Percentiles rank a stretch among this genome's conserved stretches.
phyloP scores from a whole-genome alignment of 1,140 invertebrate species.

The Pararge aegeria region DNA sequence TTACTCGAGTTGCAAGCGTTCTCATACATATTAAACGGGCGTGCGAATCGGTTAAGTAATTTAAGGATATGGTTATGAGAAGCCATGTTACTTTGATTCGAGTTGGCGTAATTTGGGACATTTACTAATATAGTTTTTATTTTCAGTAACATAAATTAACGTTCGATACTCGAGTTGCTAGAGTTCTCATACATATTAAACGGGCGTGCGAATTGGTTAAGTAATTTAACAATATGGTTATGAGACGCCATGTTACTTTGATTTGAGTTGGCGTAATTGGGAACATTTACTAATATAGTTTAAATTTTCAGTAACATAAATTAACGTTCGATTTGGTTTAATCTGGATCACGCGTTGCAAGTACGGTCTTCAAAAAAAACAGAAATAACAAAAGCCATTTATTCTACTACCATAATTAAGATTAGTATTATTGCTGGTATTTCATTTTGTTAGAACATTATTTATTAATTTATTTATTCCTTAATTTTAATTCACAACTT shows the following conservation, averaged over 20 bases:
- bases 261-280: not conserved
- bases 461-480: too few species aligned
- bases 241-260: not conserved
- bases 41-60: constrained; percentile 23
- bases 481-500: too few species aligned
- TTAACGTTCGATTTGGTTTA: not conserved
- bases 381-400: too few species aligned
- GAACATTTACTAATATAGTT: not conserved
- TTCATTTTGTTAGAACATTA: too few species aligned
- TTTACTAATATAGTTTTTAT: not conserved
- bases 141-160: too few species aligned
- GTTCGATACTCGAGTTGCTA: constrained; percentile 37
- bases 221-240: constrained; percentile 13
- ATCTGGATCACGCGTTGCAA: constrained; percentile 33
- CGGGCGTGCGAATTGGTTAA: constrained; percentile 20
- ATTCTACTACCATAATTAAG: too few species aligned
- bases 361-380: too few species aligned
- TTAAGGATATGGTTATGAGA: constrained; percentile 4
- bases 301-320: too few species aligned
- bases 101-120: not conserved
- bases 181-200: constrained; percentile 59
- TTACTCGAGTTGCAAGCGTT: constrained; percentile 41
- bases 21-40: constrained; percentile 57
- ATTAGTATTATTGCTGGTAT: too few species aligned
- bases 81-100: not conserved